Base-by-base conservation (phyloP, 2,888 invertebrate genomes). In the Liodrosophila aerea region DNA sequence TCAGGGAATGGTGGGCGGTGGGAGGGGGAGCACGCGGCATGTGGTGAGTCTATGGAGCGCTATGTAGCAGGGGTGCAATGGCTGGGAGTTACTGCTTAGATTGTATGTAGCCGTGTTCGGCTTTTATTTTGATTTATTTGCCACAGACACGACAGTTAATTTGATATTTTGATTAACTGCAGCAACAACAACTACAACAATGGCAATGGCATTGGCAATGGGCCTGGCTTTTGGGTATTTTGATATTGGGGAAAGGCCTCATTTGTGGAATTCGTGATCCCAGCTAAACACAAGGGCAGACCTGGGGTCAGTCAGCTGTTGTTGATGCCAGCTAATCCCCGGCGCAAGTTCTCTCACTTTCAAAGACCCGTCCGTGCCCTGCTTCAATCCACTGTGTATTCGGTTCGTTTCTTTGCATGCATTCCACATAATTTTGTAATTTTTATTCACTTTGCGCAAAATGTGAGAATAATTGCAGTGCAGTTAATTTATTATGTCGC, bases 81-180 rank as follows among this genome's bases (percentile, higher is more conserved):
- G 12, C 4, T 12, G 16, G 36, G 15, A 16, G 33, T 31, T 18
- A 33, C 27, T 46, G 60, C 57, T 49, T 36, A 61, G 70, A 45
- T 58, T 66, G 52, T 27, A n/a, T n/a, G n/a, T n/a, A n/a, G n/a
- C n/a, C n/a, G n/a, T n/a, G n/a, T 56, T 49, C 58, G 58, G 73
- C 54, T 68, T 76, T 75, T 73, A 72, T 85, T 85, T 80, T 89
- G 89, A 89, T 89, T 89, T 89, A 89, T 89, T 76, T 85, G 86
- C 88, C 85, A 85, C 88, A 87, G 88, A 87, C 89, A 89, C 89
- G 89, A 89, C 88, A 89, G 88, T 89, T 89, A 89, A 89, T 89
- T 89, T 89, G 89, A 89, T 89, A 89, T 89, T 89, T 89, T 89
- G 89, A 89, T 89, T 89, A 89, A 89, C 88, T 88, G 85, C 89